phyloP scores from a whole-genome alignment of 2,797 vertebrate species.

The Onychomys torridus region DNA sequence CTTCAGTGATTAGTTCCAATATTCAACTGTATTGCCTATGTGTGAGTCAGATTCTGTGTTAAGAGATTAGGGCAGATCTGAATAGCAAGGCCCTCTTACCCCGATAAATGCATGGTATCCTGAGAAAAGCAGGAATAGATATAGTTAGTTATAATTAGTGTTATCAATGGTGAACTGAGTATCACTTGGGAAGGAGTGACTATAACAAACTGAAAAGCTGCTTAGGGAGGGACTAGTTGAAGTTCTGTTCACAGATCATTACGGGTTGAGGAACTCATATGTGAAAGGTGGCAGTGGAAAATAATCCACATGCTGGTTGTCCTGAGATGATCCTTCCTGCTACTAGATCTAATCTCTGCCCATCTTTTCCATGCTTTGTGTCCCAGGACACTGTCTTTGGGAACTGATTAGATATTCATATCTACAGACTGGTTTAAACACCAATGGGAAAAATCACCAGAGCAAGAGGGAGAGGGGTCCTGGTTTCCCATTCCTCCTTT shows the following conservation, averaged over 20 bases:
- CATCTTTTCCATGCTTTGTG: neutral
- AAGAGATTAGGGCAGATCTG: neutral
- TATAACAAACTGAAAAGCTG: slow-evolving; percentile 6
- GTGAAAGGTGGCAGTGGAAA: neutral
- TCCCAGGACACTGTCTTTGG: neutral
- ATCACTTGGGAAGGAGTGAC: neutral
- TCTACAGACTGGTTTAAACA: slow-evolving; percentile 3
- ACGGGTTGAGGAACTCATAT: neutral
- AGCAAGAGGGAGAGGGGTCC: neutral
- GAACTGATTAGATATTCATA: neutral
- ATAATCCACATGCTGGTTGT: neutral
- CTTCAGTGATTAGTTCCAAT: neutral
- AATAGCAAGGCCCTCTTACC: neutral
- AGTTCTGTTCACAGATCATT: neutral
- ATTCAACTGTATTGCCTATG: neutral
- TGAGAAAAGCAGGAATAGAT: slow-evolving; percentile 38
- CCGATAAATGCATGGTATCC: neutral
- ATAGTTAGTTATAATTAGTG: neutral
- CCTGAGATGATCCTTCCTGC: neutral
- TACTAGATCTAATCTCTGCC: neutral
- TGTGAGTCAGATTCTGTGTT: neutral
- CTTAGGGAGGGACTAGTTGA: neutral
- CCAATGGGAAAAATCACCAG: neutral
- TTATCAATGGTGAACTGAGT: slow-evolving; percentile 21
- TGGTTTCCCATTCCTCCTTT: neutral